Conservation (phyloP, 2,797 vertebrate species). For the Garrulus glandarius region DNA sequence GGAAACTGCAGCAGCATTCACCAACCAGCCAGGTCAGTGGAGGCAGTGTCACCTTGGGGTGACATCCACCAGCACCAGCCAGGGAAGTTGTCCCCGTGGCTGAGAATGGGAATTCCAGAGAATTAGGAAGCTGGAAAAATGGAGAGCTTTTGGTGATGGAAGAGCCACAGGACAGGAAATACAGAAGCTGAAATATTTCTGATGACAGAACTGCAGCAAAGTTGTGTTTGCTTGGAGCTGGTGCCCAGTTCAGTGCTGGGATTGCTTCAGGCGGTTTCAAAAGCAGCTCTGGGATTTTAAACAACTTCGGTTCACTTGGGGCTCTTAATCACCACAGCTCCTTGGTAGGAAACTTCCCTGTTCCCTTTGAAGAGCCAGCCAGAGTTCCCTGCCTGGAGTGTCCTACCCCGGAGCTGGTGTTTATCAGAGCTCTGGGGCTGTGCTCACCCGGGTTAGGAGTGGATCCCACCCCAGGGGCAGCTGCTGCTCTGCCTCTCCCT, state of each 20-base stretch:
- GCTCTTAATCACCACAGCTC: not conserved
- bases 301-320: not conserved
- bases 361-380: not conserved
- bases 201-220: accelerated
- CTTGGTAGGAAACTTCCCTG: not conserved
- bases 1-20: not conserved
- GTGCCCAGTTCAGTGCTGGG: not conserved
- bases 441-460: not conserved
- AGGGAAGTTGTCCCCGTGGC: not conserved
- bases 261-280: not conserved
- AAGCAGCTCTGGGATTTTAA: not conserved
- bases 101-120: not conserved
- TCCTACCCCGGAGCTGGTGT: not conserved
- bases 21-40: accelerated
- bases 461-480: not conserved
- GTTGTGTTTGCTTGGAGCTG: not conserved
- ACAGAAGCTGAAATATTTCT: not conserved
- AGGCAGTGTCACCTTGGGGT: not conserved
- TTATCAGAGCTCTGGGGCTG: not conserved
- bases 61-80: not conserved
- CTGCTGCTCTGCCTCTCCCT: not conserved
- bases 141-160: not conserved
- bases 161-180: not conserved
- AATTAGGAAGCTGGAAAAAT: not conserved
- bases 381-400: not conserved